phyloP scores from a whole-genome alignment of 2,888 invertebrate species.

The Drosophila colorata region DNA sequence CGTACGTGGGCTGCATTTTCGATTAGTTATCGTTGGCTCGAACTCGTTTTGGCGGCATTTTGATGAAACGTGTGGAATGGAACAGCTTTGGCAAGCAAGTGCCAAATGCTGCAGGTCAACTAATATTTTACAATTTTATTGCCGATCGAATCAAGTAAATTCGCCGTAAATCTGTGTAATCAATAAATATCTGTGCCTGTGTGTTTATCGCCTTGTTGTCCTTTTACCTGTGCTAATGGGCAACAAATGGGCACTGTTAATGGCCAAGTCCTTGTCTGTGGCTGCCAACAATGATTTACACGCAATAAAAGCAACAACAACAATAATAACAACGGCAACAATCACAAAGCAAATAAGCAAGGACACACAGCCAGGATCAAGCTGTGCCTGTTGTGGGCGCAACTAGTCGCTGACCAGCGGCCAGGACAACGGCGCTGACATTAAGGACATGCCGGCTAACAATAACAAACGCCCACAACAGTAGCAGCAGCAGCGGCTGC shows the following conservation, averaged over 20 bases:
- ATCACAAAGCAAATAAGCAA: conserved; percentile 31
- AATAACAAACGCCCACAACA: conserved; percentile 69
- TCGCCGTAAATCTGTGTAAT: not conserved
- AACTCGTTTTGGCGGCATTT: not conserved
- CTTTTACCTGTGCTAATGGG: conserved; percentile 39
- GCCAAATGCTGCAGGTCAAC: not conserved
- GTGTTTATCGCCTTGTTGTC: not conserved
- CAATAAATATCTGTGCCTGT: conserved; percentile 1
- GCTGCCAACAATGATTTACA: conserved; percentile 62
- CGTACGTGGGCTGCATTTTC: conserved; percentile 73
- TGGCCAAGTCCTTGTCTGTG: conserved; percentile 2
- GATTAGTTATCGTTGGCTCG: conserved; percentile 34
- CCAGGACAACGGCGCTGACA: conserved; percentile 50
- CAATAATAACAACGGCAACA: conserved; percentile 20
- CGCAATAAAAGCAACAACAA: conserved; percentile 60
- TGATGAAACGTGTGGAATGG: conserved; percentile 20
- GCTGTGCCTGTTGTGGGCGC: conserved; percentile 27
- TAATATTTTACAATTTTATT: conserved; percentile 2
- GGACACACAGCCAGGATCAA: conserved; percentile 16
- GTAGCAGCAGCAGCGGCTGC: conserved; percentile 35
- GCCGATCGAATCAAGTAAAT: not conserved
- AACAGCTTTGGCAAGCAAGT: conserved; percentile 1
- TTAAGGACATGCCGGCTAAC: conserved; percentile 47
- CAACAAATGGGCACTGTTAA: conserved; percentile 21
- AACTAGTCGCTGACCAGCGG: conserved; percentile 52